Evolutionary conservation across 1,140 invertebrate species (phyloP).

Genomic region (Drosophila miranda): DNA sequence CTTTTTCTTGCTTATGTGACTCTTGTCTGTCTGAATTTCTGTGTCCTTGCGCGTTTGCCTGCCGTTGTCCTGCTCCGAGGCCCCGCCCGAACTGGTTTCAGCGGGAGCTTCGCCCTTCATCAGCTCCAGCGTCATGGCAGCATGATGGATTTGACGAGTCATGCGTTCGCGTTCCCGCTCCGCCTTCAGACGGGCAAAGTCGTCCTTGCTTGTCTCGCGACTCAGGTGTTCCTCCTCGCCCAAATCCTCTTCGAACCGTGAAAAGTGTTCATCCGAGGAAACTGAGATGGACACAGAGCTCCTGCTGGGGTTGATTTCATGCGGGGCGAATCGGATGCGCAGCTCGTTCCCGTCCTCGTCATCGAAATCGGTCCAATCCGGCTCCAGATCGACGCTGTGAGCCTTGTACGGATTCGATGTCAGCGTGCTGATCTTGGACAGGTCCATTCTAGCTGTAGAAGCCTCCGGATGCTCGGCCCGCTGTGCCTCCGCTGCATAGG

Average conservation of each 20-base stretch:
- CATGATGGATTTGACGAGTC: slow-evolving; percentile 49
- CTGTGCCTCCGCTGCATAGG: slow-evolving; percentile 78
- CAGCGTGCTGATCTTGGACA: slow-evolving; percentile 21
- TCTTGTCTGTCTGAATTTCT: slow-evolving; percentile 19
- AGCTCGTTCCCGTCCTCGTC: slow-evolving; percentile 36
- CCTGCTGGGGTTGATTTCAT: slow-evolving; percentile 18
- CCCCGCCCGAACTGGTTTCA: not conserved
- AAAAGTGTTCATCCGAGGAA: not conserved
- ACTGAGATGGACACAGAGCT: slow-evolving; percentile 40
- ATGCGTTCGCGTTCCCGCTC: slow-evolving; percentile 55
- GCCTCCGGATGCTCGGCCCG: slow-evolving; percentile 60
- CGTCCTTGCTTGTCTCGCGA: slow-evolving; percentile 38
- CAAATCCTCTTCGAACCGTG: not conserved
- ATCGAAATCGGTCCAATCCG: slow-evolving; percentile 43
- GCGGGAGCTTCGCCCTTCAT: slow-evolving; percentile 47
- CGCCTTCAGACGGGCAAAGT: slow-evolving; percentile 52
- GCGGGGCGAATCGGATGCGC: slow-evolving; percentile 51
- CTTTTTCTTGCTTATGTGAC: not conserved
- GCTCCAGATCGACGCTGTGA: slow-evolving; percentile 1
- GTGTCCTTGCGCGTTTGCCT: not conserved
- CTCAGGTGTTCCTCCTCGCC: not conserved
- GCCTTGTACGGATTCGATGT: slow-evolving; percentile 1
- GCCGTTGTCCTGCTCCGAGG: not conserved
- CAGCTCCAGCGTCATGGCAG: slow-evolving; percentile 59
- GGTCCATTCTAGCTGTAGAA: slow-evolving; percentile 57